Evolutionary conservation across 2,797 vertebrate genomes (phyloP).

Genomic region (Tapera naevia): DNA sequence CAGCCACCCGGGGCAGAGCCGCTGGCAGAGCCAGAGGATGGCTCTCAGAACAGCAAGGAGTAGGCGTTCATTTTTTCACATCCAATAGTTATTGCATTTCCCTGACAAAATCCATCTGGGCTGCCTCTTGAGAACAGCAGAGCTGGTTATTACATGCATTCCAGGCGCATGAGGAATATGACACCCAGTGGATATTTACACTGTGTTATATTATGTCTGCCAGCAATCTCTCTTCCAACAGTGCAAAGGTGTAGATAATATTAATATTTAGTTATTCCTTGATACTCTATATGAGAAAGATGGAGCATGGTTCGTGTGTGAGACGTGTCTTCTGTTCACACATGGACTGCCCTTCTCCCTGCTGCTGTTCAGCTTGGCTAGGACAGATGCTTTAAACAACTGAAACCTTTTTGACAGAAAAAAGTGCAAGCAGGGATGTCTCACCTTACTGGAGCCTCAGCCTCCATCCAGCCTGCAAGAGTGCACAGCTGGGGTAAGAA

Average conservation of each 20-base stretch:
- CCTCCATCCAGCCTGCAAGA: neutral
- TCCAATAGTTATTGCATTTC: neutral
- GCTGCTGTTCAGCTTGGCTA: neutral
- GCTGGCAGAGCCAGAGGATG: neutral
- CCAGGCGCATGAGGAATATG: neutral
- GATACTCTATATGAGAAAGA: neutral
- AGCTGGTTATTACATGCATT: neutral
- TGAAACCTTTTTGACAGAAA: neutral
- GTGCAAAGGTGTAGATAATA: neutral
- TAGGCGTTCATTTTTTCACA: neutral
- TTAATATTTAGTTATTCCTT: neutral
- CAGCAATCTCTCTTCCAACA: neutral
- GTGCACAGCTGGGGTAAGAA: neutral
- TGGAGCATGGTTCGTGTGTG: fast-evolving
- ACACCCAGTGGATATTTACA: neutral
- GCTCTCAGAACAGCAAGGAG: neutral
- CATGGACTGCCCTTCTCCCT: neutral
- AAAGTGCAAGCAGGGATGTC: neutral
- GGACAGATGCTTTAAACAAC: fast-evolving
- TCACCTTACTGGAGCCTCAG: neutral
- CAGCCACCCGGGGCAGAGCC: fast-evolving
- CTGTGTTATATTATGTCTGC: neutral
- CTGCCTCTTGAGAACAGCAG: slow-evolving; percentile 9
- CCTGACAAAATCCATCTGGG: slow-evolving; percentile 14
- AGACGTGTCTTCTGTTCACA: neutral